Base-by-base conservation (phyloP, 2,888 invertebrate genomes). In the Dione juno region DNA sequence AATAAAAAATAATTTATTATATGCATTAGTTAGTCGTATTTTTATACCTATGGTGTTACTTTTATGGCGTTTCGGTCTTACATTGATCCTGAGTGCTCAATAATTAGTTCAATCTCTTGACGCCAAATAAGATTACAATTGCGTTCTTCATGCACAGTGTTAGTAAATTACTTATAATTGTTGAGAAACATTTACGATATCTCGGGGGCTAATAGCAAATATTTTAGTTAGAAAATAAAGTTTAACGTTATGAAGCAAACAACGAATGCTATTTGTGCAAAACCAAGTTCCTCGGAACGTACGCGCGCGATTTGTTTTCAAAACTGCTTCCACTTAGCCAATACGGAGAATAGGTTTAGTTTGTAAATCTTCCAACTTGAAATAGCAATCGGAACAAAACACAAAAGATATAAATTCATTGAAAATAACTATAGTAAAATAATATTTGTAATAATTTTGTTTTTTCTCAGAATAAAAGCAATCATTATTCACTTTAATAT, bases 291-390 rank as follows among this genome's bases (percentile, higher is more conserved):
- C 69, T 48, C 57, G 54, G 73, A 75, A 73, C 45, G 45, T 41
- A 69, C 69, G 72, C 67, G 79, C 79, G 80, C 80, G 79, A 77
- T 77, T 84, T 88, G 88, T 89, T 89, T 88, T 87, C 83, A 82
- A 87, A 87, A 83, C 84, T 81, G 75, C 78, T 81, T 83, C 82
- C 88, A 87, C 84, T 82, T 81, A 72, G 78, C 80, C 80, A 78
- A 75, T 88, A 87, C 87, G 71, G 74, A 70, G 87, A 84, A 88
- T 73, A 76, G 75, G 70, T 61, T 67, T 59, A 71, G 68, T 75
- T 77, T 76, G 77, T 77, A 77, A 77, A 75, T 75, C 70, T 63
- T 53, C 66, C 57, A 28, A 41, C 65, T 58, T 54, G 10, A 43
- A 64, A 53, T 61, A 57, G 48, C 21, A 52, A 48, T 45, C 35